Conservation (phyloP, 2,888 invertebrate genomes). For the Cepaea hortensis region DNA sequence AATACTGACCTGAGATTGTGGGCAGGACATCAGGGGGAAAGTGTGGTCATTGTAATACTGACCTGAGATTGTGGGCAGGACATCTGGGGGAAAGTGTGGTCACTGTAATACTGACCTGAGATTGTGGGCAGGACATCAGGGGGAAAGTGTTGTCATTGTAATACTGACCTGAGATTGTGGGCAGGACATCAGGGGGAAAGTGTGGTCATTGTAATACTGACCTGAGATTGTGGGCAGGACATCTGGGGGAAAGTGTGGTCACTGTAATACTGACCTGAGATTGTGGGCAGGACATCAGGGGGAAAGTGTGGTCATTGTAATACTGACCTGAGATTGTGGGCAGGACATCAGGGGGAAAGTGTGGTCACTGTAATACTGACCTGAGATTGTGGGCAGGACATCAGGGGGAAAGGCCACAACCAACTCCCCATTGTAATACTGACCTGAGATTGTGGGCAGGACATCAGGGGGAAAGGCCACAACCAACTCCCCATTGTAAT, state of each 20-base stretch:
- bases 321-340: slow-evolving; percentile 83
- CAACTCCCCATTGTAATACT: neutral
- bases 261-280: neutral
- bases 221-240: neutral
- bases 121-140: slow-evolving; percentile 89
- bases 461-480: too few relatives aligned
- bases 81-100: too few relatives aligned
- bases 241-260: too few relatives aligned
- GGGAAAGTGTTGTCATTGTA: slow-evolving; percentile 80
- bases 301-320: slow-evolving; percentile 13
- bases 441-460: neutral
- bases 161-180: neutral
- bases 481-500: too few relatives aligned
- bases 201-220: neutral
- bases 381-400: neutral
- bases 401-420: too few relatives aligned
- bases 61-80: neutral
- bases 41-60: neutral
- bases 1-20: neutral
- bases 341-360: slow-evolving; percentile 88
- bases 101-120: slow-evolving; percentile 75
- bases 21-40: neutral
- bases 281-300: neutral
- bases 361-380: neutral
- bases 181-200: neutral